Conservation (phyloP, 2,888 invertebrate genomes). For the Calliphora vomitoria region DNA sequence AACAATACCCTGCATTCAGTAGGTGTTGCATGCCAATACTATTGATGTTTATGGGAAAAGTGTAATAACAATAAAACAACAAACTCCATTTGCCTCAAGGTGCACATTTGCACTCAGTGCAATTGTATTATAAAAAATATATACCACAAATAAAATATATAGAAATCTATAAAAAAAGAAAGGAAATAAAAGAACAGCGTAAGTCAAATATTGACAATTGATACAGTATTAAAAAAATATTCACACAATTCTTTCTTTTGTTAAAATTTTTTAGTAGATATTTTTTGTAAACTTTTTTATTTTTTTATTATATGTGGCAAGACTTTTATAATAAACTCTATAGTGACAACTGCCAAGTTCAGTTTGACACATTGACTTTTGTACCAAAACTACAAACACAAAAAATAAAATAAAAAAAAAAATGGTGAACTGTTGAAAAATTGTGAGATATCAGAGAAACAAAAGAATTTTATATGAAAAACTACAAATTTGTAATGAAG, state of each 20-base stretch:
- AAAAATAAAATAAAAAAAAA: no score
- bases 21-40: not conserved
- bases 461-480: not conserved
- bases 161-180: not conserved
- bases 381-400: not conserved
- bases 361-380: conserved; percentile 12
- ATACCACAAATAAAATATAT: not conserved
- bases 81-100: not conserved
- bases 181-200: not conserved
- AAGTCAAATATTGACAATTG: conserved; percentile 39
- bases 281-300: not conserved
- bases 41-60: not conserved
- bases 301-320: conserved; percentile 7
- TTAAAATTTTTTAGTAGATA: not conserved
- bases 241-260: not conserved
- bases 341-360: conserved; percentile 34
- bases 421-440: not conserved
- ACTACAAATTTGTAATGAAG: not conserved
- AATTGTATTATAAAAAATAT: not conserved
- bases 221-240: conserved; percentile 2
- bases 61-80: not conserved
- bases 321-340: conserved; percentile 20
- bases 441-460: not conserved
- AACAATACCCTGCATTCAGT: not conserved
- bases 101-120: conserved; percentile 28